These are phyloP conservation scores for Platycheirus albimanus DNA, from an alignment of 2,888 invertebrate genomes.

Conservation along the genomic window DNA sequence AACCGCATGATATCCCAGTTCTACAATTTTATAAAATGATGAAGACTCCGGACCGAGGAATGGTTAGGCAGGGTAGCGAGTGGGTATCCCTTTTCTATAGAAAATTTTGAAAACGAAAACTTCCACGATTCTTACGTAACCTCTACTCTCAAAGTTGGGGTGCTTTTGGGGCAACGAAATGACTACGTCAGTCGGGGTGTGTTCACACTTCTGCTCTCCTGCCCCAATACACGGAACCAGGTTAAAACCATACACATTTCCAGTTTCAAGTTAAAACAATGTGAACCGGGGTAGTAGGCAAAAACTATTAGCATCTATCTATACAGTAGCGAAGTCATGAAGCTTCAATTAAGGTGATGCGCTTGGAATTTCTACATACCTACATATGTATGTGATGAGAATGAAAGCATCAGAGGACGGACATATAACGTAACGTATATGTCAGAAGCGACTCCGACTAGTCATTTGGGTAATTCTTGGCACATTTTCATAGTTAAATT, in stretches of 20 bases:
- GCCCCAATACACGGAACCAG: not conserved
- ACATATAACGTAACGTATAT: conserved; percentile 39
- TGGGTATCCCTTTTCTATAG: conserved; percentile 3
- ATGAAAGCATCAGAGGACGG: conserved; percentile 23
- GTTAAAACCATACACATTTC: conserved; percentile 16
- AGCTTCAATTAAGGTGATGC: conserved; percentile 62
- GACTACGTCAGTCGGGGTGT: not conserved
- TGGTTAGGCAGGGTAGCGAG: not conserved
- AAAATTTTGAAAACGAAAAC: conserved; percentile 22
- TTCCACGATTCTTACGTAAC: not conserved
- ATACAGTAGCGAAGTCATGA: conserved; percentile 39
- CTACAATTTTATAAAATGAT: conserved; percentile 31
- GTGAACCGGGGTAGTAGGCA: not conserved
- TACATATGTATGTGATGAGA: too few relatives aligned
- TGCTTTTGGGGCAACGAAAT: conserved; percentile 2
- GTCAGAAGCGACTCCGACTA: conserved; percentile 5
- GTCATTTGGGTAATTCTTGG: conserved; percentile 52
- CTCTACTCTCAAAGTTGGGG: not conserved
- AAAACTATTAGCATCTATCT: not conserved
- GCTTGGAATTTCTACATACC: conserved; percentile 14
- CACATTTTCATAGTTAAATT: not conserved
- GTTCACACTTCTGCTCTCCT: not conserved
- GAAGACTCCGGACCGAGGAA: conserved; percentile 29
- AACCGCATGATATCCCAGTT: conserved; percentile 50
- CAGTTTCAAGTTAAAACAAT: conserved; percentile 28